Base-by-base conservation (phyloP, 2,797 vertebrate species). In the Epinephelus awoara region DNA sequence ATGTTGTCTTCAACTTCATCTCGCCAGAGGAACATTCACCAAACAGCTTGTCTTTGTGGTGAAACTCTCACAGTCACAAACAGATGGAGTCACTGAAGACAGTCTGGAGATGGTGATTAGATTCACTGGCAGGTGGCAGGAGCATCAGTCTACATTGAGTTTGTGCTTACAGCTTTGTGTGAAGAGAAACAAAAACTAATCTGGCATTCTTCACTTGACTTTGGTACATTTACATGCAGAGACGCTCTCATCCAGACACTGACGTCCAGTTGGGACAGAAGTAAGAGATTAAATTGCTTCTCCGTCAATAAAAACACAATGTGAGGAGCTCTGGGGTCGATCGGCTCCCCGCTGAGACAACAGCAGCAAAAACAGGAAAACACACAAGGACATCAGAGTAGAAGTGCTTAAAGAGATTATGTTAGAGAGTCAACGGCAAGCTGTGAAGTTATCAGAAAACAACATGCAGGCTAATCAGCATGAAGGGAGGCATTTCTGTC, bases 221-320 rank as follows among this genome's bases (percentile, higher is more conserved):
- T n/a, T 15, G 3, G 56, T 5, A 21, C 59, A 52, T 54, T 59
- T 23, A 42, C 67, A 77, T 46, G 56, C 55, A 19, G 29, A 42
- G 65, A 18, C 23, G 0, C 57, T 59, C 42, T 49, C 42, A 11
- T 14, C 54, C 67, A 44, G 15, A 19, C 65, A 17, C 34, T 7
- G 64, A 52, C 59, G n/a, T 44, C 34, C 59, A 23, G 50, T 0
- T 19, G 51, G 46, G 13, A 49, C 44, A 29, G 40, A 61, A 34
- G 19, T 54, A 47, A 23, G 2, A 18, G 40, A 34, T 54, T 25
- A 52, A 12, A 59, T 25, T 40, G 12, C 18, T 66, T 34, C 25
- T 0, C 19, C 19, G 18, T 38, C 27, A 38, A 17, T 14, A 17
- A 14, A 21, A 72, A 72, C 40, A 44, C 27, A 11, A 27, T 42